A percentile compares a stretch with the other conserved stretches of the same genome.
Conservation (phyloP, 2,113 vertebrate species). For the Passer domesticus region DNA sequence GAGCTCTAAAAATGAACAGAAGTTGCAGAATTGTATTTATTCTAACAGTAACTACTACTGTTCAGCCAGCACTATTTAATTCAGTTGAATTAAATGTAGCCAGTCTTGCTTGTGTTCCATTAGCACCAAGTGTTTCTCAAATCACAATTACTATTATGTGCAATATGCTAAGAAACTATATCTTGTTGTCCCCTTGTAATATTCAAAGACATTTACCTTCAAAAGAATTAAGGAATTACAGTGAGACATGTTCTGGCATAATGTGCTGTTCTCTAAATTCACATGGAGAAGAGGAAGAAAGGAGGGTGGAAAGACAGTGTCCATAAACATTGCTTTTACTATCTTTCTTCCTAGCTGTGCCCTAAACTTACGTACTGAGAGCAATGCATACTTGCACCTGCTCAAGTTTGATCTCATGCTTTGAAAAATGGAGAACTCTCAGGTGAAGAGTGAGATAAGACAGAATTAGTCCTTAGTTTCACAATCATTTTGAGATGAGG, state of each 20-base stretch:
- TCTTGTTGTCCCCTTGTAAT: not conserved
- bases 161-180: not conserved
- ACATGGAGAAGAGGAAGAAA: not conserved
- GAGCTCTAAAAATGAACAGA: not conserved
- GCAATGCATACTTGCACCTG: not conserved
- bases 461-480: not conserved
- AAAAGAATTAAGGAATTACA: not conserved
- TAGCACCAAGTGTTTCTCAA: not conserved
- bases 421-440: not conserved
- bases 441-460: not conserved
- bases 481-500: not conserved
- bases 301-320: not conserved
- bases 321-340: not conserved
- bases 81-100: not conserved
- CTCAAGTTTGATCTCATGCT: not conserved
- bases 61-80: not conserved
- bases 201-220: not conserved
- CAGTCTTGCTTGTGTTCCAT: not conserved
- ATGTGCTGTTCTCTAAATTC: not conserved
- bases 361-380: not conserved
- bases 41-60: not conserved
- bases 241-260: not conserved
- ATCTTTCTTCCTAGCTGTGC: not conserved
- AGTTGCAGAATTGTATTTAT: not conserved
- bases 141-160: not conserved